Evolutionary conservation across 2,797 vertebrate genomes (phyloP), one percentile per base, ranked within the genome.

Genomic region (Alca torda): DNA sequence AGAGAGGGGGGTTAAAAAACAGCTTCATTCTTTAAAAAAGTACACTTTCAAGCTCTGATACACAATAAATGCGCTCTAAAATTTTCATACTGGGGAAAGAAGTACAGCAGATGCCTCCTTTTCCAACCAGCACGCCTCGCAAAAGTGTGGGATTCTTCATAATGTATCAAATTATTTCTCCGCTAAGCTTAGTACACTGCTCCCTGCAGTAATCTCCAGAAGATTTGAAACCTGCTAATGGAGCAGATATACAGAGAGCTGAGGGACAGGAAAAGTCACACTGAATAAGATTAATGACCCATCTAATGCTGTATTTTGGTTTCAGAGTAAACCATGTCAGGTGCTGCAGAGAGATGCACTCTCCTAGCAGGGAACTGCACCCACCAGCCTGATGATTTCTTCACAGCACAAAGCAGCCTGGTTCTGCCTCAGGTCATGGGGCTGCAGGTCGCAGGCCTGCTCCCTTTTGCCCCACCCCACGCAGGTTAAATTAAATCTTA

Each of bases 1-100:
- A 21, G 6, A 46, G 35, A 2, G 1, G 5, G 23, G 60, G 3
- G 7, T 39, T 43, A 51, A 88, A 96, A 30, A 91, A 88, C 51
- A 75, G 51, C 33, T 84, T 80, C 37, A 75, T 83, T 91, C 53
- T 93, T 91, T 76, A 6, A 56, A 92, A 91, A 90, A 41, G 7
- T 26, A 53, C n/a, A 43, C 37, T 93, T 94, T 51, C 33, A 91
- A 60, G 45, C 33, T 73, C 41, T 72, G 45, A 80, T 51, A 28
- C 10, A 31, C 46, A 51, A 65, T 65, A 51, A 8, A 16, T 31
- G 16, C 10, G 37, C 24, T 63, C n/a, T 69, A 46, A 84, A 85
- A 35, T 64, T 50, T 73, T 91, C 28, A 12, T 39, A 14, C 7
- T 56, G 16, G 12, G 9, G 19, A 64, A 67, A 89, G 25, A 57